phyloP scores from a whole-genome alignment of 2,797 vertebrate species.

The Sebastes flavidus region DNA sequence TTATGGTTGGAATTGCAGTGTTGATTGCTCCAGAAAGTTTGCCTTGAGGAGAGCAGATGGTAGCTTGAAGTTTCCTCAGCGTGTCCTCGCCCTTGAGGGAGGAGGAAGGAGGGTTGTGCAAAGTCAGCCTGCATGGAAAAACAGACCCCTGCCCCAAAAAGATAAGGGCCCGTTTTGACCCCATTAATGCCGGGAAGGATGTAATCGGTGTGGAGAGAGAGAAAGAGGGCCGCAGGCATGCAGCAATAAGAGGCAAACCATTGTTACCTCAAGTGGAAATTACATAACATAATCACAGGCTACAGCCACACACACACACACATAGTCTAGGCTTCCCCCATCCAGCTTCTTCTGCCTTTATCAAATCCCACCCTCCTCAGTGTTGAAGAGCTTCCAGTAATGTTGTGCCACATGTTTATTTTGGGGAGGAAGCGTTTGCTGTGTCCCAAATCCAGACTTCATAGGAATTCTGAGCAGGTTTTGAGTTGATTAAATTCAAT shows the following conservation, averaged over 20 bases:
- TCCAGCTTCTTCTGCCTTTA: conserved; percentile 33
- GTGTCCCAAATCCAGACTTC: neutral
- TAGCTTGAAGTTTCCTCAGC: neutral
- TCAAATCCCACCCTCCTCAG: conserved; percentile 10
- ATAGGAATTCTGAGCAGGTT: neutral
- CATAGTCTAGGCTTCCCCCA: neutral
- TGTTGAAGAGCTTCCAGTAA: conserved; percentile 44
- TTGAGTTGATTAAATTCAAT: neutral
- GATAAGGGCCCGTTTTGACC: conserved; percentile 55
- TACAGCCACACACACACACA: conserved; percentile 1
- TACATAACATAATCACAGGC: conserved; percentile 51
- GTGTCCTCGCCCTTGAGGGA: conserved; percentile 11
- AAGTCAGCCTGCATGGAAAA: conserved; percentile 20
- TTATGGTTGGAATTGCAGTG: conserved; percentile 46
- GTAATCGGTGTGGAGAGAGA: conserved; percentile 9
- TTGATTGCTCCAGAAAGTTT: conserved; percentile 37
- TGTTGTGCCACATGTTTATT: conserved; percentile 39
- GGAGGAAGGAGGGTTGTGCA: conserved; percentile 10
- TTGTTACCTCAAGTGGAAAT: conserved; percentile 54
- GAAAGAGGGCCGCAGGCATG: conserved; percentile 1
- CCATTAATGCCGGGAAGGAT: conserved; percentile 45
- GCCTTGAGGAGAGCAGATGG: conserved; percentile 48
- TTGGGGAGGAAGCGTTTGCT: conserved; percentile 11
- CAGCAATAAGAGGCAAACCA: conserved; percentile 32
- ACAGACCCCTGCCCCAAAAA: conserved; percentile 45